Evolutionary conservation across 2,113 vertebrate species (phyloP).

Genomic region (Hemibagrus wyckioides): DNA sequence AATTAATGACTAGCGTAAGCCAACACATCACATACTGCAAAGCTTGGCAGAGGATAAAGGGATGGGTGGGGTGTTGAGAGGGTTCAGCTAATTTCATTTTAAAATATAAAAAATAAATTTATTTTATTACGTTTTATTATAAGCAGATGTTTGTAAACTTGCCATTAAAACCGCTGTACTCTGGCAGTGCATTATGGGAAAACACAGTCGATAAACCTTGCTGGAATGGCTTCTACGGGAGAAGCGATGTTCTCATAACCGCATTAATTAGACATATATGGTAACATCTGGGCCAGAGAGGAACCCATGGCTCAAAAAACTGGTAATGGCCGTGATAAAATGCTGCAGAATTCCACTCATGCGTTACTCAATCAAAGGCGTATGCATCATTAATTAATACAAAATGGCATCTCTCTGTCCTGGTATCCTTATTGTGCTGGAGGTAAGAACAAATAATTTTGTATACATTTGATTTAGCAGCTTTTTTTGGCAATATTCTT

Average conservation of each 20-base stretch:
- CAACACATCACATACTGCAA: neutral
- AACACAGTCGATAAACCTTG: neutral
- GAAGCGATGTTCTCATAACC: neutral
- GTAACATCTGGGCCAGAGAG: neutral
- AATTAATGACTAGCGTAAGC: neutral
- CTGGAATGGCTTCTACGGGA: neutral
- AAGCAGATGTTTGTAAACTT: neutral
- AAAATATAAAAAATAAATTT: neutral
- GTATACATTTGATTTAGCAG: conserved; percentile 40
- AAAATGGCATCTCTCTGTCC: conserved; percentile 1
- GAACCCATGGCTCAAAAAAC: neutral
- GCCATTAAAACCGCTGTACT: neutral
- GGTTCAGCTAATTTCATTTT: neutral
- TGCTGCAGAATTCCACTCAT: neutral
- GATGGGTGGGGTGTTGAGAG: neutral
- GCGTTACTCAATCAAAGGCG: neutral
- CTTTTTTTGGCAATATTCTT: conserved; percentile 23
- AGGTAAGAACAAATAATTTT: conserved; percentile 1
- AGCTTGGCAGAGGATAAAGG: neutral
- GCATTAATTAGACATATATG: neutral
- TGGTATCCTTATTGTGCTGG: conserved; percentile 8
- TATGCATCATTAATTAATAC: conserved; percentile 7
- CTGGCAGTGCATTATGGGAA: conserved; percentile 2
- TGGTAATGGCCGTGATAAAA: neutral
- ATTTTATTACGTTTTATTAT: neutral